phyloP scores from a whole-genome alignment of 2,888 invertebrate species.

The Stenichneumon culpator region DNA sequence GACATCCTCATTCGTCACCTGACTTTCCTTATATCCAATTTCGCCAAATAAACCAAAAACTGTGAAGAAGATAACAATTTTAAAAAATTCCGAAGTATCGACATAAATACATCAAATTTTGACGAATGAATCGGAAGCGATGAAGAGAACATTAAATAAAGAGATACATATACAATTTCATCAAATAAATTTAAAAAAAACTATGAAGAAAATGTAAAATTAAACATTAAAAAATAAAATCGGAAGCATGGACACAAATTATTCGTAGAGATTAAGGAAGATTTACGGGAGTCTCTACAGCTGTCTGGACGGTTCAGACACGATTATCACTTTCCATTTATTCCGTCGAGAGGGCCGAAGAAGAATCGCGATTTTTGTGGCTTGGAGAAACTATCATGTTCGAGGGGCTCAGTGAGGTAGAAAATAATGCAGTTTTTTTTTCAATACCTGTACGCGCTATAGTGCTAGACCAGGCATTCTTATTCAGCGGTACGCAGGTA shows the following conservation, averaged over 20 bases:
- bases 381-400: neutral
- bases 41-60: neutral
- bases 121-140: too few relatives aligned
- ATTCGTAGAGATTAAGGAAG: neutral
- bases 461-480: neutral
- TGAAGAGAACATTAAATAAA: too few relatives aligned
- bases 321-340: neutral
- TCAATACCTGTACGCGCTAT: neutral
- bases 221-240: neutral
- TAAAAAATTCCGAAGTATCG: too few relatives aligned
- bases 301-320: neutral
- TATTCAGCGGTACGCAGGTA: constrained; percentile 21
- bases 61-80: neutral
- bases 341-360: neutral
- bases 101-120: too few relatives aligned
- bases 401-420: neutral
- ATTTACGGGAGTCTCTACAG: neutral
- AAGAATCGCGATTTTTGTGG: constrained; percentile 15
- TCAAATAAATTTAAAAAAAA: neutral
- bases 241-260: neutral
- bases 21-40: neutral
- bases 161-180: neutral
- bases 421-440: neutral
- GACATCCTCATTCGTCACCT: neutral
- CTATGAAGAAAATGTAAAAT: neutral